Percentiles rank a stretch among this genome's conserved stretches.
Evolutionary conservation across 2,888 invertebrate species (phyloP).

Genomic region (Cephus spinipes): DNA sequence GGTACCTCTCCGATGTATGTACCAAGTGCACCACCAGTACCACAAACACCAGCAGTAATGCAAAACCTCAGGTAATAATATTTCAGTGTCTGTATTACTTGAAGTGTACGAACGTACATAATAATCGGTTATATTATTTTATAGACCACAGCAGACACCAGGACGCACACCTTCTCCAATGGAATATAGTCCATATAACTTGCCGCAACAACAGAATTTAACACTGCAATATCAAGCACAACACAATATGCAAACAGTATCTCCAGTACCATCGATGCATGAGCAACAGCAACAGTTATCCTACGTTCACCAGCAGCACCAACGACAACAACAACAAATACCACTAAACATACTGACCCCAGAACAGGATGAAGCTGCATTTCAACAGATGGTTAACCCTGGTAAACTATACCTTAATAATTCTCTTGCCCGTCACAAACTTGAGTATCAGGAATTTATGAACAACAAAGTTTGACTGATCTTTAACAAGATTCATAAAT

Average conservation of each 20-base stretch:
- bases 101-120: not conserved
- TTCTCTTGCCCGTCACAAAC: too few species aligned
- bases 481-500: conserved; percentile 18
- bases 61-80: conserved; percentile 41
- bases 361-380: conserved; percentile 28
- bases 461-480: conserved; percentile 13
- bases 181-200: conserved; percentile 42
- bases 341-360: conserved; percentile 35
- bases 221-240: conserved; percentile 33
- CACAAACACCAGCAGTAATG: conserved; percentile 26
- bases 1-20: conserved; percentile 40
- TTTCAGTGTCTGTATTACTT: not conserved
- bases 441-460: conserved; percentile 6
- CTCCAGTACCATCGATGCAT: not conserved
- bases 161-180: conserved; percentile 51
- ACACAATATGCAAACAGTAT: not conserved
- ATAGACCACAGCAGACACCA: conserved; percentile 29
- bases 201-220: conserved; percentile 38
- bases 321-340: conserved; percentile 32
- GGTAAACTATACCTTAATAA: conserved; percentile 28
- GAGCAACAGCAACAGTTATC: conserved; percentile 28
- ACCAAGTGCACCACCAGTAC: conserved; percentile 33
- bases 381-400: conserved; percentile 33
- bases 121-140: not conserved
- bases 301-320: conserved; percentile 24